Conservation (phyloP, 2,888 invertebrate genomes). For the Perizoma flavofasciatum region DNA sequence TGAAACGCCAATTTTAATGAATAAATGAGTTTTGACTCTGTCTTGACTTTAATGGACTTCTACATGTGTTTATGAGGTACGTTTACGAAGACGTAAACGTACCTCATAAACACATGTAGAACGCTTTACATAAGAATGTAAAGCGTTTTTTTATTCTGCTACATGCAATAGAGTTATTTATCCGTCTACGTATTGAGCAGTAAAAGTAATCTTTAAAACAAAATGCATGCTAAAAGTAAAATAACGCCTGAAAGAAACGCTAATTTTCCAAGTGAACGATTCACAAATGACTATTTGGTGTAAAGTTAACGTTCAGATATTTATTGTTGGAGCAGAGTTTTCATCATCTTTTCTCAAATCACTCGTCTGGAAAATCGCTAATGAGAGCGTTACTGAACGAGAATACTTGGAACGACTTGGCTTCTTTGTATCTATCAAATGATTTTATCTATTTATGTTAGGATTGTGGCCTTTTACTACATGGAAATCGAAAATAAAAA, state of each 20-base stretch:
- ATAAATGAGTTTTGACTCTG: too few relatives aligned
- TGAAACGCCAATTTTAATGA: too few relatives aligned
- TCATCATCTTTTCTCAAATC: conserved; percentile 51
- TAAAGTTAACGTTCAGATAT: conserved; percentile 48
- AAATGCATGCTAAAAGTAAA: conserved; percentile 11
- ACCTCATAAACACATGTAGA: too few relatives aligned
- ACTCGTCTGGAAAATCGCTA: conserved; percentile 70
- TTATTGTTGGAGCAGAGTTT: conserved; percentile 52
- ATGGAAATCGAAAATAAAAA: not conserved
- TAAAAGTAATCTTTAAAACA: conserved; percentile 1
- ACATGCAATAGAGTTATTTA: too few relatives aligned
- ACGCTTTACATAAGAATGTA: too few relatives aligned
- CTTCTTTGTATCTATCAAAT: conserved; percentile 46
- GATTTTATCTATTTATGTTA: conserved; percentile 37
- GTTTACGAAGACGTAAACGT: too few relatives aligned
- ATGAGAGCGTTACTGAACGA: conserved; percentile 67
- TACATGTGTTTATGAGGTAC: too few relatives aligned
- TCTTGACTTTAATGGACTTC: too few relatives aligned
- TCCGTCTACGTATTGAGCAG: too few relatives aligned
- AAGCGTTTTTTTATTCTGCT: too few relatives aligned
- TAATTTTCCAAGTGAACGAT: conserved; percentile 55
- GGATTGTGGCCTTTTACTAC: not conserved
- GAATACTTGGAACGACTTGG: conserved; percentile 57
- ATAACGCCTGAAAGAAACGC: conserved; percentile 41
- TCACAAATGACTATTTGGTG: conserved; percentile 56